Percentiles rank a stretch among this genome's conserved stretches.
phyloP scores from a whole-genome alignment of 2,113 vertebrate genomes.

The Xiphophorus couchianus region DNA sequence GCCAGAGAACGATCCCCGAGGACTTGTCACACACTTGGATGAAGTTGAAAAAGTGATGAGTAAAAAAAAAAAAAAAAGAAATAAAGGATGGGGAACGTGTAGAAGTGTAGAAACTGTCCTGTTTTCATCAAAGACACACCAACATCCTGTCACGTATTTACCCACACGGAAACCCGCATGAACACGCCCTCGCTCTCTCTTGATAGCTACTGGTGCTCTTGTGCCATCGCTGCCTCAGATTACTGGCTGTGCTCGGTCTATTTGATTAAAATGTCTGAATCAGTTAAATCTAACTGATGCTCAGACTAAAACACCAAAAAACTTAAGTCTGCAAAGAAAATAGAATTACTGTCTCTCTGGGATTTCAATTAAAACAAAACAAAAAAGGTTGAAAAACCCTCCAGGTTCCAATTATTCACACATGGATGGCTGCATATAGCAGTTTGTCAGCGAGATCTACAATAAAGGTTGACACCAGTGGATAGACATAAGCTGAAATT shows the following conservation, averaged over 20 bases:
- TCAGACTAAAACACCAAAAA: constrained; percentile 1
- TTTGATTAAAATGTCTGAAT: constrained; percentile 22
- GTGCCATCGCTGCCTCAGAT: constrained; percentile 15
- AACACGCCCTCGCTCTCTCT: background rate
- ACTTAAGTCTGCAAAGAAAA: background rate
- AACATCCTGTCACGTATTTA: background rate
- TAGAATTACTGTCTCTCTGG: constrained; percentile 1
- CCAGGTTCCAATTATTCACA: background rate
- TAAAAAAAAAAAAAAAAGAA: background rate
- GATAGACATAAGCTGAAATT: background rate
- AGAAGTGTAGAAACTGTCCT: constrained; percentile 3
- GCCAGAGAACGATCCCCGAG: constrained; percentile 6
- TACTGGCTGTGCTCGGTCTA: background rate
- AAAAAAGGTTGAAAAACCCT: background rate
- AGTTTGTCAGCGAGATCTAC: background rate
- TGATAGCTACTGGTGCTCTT: background rate
- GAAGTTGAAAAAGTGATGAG: background rate
- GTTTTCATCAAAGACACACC: constrained; percentile 19
- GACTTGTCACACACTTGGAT: constrained; percentile 37
- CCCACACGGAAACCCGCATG: background rate
- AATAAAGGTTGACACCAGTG: background rate
- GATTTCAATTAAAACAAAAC: constrained; percentile 12
- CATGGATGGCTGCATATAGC: background rate
- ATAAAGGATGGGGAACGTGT: background rate
- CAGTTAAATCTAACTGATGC: background rate